phyloP scores from a whole-genome alignment of 2,888 invertebrate genomes.

The Spatulosminthurus flaviceps region DNA sequence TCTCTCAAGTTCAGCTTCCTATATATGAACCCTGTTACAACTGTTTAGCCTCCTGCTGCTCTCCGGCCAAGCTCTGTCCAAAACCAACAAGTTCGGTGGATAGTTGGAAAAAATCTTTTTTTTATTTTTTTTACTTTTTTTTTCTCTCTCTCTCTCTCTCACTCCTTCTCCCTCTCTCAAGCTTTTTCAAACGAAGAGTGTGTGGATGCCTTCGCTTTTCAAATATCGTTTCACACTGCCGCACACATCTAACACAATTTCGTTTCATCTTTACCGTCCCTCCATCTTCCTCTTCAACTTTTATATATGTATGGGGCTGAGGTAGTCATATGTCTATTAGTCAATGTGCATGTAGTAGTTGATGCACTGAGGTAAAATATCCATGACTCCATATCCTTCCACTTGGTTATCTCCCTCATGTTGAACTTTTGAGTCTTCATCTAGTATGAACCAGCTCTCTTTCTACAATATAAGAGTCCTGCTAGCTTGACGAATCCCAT shows the following conservation, averaged over 20 bases:
- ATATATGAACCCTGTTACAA: not conserved
- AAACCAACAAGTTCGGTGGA: not conserved
- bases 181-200: not conserved
- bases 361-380: constrained; percentile 6
- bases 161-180: not conserved
- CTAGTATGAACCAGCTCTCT: not conserved
- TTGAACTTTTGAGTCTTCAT: constrained; percentile 7
- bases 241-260: constrained; percentile 29
- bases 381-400: constrained; percentile 26
- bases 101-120: not conserved
- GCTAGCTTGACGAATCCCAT: constrained; percentile 1
- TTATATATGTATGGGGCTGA: no score
- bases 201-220: constrained; percentile 19
- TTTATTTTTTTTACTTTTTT: not conserved
- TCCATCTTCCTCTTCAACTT: constrained; percentile 18
- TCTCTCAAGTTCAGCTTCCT: not conserved
- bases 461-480: not conserved
- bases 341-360: not conserved
- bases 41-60: constrained; percentile 16
- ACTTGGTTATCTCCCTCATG: constrained; percentile 24
- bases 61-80: not conserved
- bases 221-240: constrained; percentile 25
- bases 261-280: constrained; percentile 30
- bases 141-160: not conserved
- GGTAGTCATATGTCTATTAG: not conserved